A percentile compares a stretch with the other conserved stretches of the same genome.
phyloP scores from a whole-genome alignment of 1,140 invertebrate species.

The Mamestra configurata region DNA sequence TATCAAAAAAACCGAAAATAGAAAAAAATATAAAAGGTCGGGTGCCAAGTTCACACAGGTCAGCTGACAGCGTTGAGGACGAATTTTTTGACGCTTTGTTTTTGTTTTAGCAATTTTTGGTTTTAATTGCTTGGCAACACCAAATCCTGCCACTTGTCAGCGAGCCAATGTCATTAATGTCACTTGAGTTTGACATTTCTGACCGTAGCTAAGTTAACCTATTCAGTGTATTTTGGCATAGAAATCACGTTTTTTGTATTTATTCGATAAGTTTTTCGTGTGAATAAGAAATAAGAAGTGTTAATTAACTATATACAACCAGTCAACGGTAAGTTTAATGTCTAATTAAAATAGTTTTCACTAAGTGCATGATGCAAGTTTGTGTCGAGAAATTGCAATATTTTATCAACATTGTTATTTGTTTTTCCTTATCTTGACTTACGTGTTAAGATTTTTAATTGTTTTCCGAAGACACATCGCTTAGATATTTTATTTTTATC shows the following conservation, averaged over 20 bases:
- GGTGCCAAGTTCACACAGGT: too few species aligned
- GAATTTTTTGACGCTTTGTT: too few species aligned
- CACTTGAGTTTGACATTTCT: conserved; percentile 8
- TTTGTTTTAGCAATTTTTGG: too few species aligned
- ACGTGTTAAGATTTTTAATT: conserved; percentile 9
- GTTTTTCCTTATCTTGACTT: conserved; percentile 11
- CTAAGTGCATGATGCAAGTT: conserved; percentile 6
- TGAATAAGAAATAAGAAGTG: not conserved
- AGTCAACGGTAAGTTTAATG: not conserved
- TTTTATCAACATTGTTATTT: not conserved
- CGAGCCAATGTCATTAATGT: not conserved
- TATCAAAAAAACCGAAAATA: too few species aligned
- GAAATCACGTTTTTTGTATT: conserved; percentile 22
- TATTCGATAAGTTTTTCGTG: conserved; percentile 2
- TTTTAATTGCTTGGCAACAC: too few species aligned
- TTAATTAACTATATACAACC: not conserved
- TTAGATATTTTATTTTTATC: not conserved
- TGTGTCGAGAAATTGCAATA: not conserved
- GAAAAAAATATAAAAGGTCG: too few species aligned
- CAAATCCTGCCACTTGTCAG: too few species aligned
- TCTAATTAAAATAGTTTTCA: not conserved
- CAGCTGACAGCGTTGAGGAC: too few species aligned
- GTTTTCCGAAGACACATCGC: not conserved
- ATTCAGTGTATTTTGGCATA: not conserved
- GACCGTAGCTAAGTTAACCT: conserved; percentile 1